Conservation (phyloP, 2,888 invertebrate genomes). For the Cantharis lateralis region DNA sequence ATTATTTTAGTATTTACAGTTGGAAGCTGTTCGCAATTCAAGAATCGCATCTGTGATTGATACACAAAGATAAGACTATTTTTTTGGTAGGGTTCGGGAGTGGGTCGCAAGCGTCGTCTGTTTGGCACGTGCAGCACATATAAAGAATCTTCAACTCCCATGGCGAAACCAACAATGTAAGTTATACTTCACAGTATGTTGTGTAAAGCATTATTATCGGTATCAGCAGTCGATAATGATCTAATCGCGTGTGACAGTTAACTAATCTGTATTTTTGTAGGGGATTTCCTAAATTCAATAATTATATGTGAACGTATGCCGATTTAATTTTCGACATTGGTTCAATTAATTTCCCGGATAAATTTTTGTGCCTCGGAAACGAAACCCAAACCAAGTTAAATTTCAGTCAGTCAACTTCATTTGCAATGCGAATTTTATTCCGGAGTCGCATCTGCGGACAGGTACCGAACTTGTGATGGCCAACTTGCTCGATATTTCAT, state of each 20-base stretch:
- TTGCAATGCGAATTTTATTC: slow-evolving; percentile 32
- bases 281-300: slow-evolving; percentile 39
- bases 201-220: slow-evolving; percentile 16
- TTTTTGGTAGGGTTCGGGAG: slow-evolving; percentile 28
- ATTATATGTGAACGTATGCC: slow-evolving; percentile 35
- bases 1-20: slow-evolving; percentile 31
- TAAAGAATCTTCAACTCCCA: slow-evolving; percentile 34
- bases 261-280: slow-evolving; percentile 33
- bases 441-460: slow-evolving; percentile 27
- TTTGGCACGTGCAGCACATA: slow-evolving; percentile 35
- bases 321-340: slow-evolving; percentile 28
- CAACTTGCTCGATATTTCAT: slow-evolving; percentile 34
- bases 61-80: slow-evolving; percentile 38
- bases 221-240: slow-evolving; percentile 39
- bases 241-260: slow-evolving; percentile 37
- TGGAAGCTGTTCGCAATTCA: slow-evolving; percentile 30
- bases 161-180: slow-evolving; percentile 34
- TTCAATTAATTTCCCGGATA: slow-evolving; percentile 21
- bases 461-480: slow-evolving; percentile 20
- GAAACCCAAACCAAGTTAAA: background rate
- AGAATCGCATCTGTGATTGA: slow-evolving; percentile 37
- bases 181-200: slow-evolving; percentile 30
- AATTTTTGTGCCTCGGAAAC: slow-evolving; percentile 23
- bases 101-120: slow-evolving; percentile 33
- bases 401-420: slow-evolving; percentile 10